A percentile compares a stretch with the other conserved stretches of the same genome.
Evolutionary conservation across 2,113 vertebrate species (phyloP).

Genomic region (Bagarius yarrelli): DNA sequence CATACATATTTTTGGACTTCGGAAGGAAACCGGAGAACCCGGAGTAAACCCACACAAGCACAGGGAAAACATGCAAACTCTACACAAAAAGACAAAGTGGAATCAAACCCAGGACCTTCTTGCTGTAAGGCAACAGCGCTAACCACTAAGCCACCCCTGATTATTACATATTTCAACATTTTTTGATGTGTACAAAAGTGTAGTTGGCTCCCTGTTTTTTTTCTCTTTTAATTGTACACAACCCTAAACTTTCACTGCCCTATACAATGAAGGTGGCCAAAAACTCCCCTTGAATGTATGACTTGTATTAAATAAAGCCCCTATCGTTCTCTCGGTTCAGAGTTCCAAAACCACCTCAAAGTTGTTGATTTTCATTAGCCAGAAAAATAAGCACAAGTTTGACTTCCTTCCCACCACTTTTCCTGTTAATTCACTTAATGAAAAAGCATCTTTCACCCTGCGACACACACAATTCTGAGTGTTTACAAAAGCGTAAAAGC

Average conservation of each 20-base stretch:
- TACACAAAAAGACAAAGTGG: too few species aligned
- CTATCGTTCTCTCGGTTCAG: slow-evolving; percentile 38
- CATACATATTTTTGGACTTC: too few species aligned
- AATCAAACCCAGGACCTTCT: too few species aligned
- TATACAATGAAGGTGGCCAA: slow-evolving; percentile 3
- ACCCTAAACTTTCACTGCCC: background rate
- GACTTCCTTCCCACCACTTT: slow-evolving; percentile 66
- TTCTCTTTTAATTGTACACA: background rate
- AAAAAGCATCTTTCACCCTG: slow-evolving; percentile 66
- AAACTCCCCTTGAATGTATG: slow-evolving; percentile 13
- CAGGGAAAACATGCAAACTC: too few species aligned
- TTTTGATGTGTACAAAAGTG: background rate
- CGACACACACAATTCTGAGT: slow-evolving; percentile 60
- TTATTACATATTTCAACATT: background rate
- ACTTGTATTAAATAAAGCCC: slow-evolving; percentile 4
- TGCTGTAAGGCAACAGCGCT: too few species aligned
- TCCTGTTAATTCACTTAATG: slow-evolving; percentile 69
- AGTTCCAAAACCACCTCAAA: slow-evolving; percentile 61
- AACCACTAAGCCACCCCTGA: too few species aligned
- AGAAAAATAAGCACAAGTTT: slow-evolving; percentile 62
- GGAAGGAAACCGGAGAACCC: too few species aligned
- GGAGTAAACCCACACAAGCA: too few species aligned
- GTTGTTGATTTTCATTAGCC: slow-evolving; percentile 61
- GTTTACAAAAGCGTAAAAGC: slow-evolving; percentile 57
- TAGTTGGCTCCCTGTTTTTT: background rate